Evolutionary conservation across 2,113 vertebrate genomes (phyloP), one percentile per base, ranked within the genome.

Genomic region (Hippocampus abdominalis): DNA sequence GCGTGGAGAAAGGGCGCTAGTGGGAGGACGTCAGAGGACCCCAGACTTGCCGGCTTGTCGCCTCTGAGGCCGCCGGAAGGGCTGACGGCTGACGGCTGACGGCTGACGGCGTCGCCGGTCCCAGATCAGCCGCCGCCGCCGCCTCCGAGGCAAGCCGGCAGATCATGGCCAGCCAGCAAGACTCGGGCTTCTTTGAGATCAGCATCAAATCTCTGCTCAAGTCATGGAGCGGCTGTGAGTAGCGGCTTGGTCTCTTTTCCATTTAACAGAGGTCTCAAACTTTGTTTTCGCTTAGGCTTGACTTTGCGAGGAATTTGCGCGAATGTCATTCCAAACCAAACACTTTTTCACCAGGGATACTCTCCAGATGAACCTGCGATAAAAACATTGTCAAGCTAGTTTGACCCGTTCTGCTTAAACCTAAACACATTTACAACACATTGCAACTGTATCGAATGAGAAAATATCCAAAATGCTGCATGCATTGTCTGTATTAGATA

Each of bases 121-220:
- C 93, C 98, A 98, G 97, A 93, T 95, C 92, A 98, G 72, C 48
- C 61, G 57, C 64, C 66, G 72, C 75, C 86, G 81, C 80, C 90
- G 90, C 78, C 91, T 92, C 89, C 94, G 98, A 98, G 97, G 93
- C 95, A 92, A 98, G 95, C 93, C 95, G 96, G 98, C 3, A 5
- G 16, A 21, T 54, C 83, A 98, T 99, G 97, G 92, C 97, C 87
- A 96, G 94, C 85, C 94, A 98, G 76, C 97, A 97, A 92, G 97
- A 99, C 84, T 95, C 96, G 1, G 92, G 96, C 80, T 95, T 95
- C 90, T 99, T 99, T 90, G 97, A 98, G 92, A 96, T 98, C 84
- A 98, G 91, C 93, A 96, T 99, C 85, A 99, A 98, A 92, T 99
- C 97, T 72, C 93, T 99, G 87, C 93, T 98, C 79, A 98, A 96